A percentile compares a stretch with the other conserved stretches of the same genome.
Evolutionary conservation across 2,797 vertebrate genomes (phyloP).

Genomic region (Chrysolophus pictus): DNA sequence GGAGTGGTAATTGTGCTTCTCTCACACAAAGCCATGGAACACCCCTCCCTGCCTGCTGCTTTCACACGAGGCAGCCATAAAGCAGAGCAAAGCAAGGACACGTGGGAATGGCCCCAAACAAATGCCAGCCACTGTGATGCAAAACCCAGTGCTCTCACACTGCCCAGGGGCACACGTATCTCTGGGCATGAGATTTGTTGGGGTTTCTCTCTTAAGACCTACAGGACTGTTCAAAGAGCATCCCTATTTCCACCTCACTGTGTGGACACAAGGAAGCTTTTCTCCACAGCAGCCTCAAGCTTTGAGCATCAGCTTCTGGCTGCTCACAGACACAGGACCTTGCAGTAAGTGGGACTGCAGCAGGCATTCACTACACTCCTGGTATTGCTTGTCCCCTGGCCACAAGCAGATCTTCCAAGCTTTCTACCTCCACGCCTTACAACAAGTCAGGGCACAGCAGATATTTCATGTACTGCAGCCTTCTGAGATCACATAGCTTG

Average conservation of each 20-base stretch:
- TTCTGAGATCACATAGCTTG: not conserved
- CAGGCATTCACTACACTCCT: not conserved
- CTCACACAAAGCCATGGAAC: not conserved
- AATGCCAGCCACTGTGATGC: fast-evolving
- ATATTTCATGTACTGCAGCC: not conserved
- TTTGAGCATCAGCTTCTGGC: not conserved
- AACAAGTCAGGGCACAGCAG: not conserved
- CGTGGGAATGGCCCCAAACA: not conserved
- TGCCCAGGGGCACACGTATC: fast-evolving
- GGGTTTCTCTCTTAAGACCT: not conserved
- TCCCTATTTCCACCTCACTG: not conserved
- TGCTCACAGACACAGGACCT: not conserved
- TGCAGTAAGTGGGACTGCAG: not conserved
- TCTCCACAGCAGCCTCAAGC: too few species aligned
- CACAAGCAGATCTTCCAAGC: not conserved
- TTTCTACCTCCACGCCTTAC: not conserved
- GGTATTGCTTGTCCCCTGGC: not conserved
- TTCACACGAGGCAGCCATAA: not conserved
- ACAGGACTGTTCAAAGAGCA: not conserved
- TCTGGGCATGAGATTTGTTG: not conserved
- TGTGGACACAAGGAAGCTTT: not conserved
- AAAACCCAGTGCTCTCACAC: not conserved
- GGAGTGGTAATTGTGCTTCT: not conserved
- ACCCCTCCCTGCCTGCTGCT: not conserved
- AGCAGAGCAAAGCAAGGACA: not conserved